A percentile compares a stretch with the other conserved stretches of the same genome.
phyloP scores from a whole-genome alignment of 1,140 invertebrate genomes.

The Ips typographus region DNA sequence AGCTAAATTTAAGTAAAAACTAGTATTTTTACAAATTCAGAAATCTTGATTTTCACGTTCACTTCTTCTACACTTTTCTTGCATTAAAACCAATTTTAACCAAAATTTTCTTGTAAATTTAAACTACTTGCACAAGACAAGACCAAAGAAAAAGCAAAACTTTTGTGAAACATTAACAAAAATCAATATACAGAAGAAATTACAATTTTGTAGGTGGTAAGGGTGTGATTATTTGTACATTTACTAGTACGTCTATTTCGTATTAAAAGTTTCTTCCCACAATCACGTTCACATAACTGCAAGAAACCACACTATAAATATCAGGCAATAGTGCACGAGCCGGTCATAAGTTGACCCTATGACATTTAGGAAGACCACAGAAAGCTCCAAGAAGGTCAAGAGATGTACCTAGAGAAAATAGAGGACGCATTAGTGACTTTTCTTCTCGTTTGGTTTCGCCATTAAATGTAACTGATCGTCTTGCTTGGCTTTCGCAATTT shows the following conservation, averaged over 20 bases:
- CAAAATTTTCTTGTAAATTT: too few relatives aligned
- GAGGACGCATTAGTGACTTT: conserved; percentile 5
- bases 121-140: too few relatives aligned
- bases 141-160: too few relatives aligned
- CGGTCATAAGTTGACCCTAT: conserved; percentile 28
- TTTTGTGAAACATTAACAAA: too few relatives aligned
- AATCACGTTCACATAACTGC: conserved; percentile 12
- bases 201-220: too few relatives aligned
- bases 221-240: not conserved
- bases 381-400: conserved; percentile 23
- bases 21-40: not conserved
- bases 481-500: too few relatives aligned
- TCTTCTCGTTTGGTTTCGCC: not conserved
- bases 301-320: conserved; percentile 21
- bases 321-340: conserved; percentile 16
- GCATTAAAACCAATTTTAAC: too few relatives aligned
- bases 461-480: too few relatives aligned
- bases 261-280: conserved; percentile 10
- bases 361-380: conserved; percentile 30
- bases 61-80: too few relatives aligned
- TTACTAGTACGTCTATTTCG: not conserved
- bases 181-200: too few relatives aligned
- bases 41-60: not conserved
- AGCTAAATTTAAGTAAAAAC: not conserved
- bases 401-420: conserved; percentile 21